Evolutionary conservation across 2,113 vertebrate species (phyloP).

Genomic region (Thomomys bottae): DNA sequence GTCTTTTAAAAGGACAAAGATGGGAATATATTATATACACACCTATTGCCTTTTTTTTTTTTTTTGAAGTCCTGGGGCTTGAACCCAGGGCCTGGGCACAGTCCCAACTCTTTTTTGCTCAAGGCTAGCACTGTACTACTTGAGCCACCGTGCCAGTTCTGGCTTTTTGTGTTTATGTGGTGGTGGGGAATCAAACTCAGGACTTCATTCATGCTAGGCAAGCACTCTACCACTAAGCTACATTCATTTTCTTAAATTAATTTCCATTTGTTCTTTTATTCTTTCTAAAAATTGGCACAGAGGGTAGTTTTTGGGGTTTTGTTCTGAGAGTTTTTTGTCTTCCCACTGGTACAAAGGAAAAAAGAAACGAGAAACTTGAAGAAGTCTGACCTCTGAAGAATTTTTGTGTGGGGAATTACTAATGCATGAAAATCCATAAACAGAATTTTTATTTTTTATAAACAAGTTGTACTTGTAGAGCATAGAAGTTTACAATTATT

Average conservation of each 20-base stretch:
- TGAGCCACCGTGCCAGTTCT: too few species aligned
- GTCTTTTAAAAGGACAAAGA: slow-evolving; percentile 15
- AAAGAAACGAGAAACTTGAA: slow-evolving; percentile 30
- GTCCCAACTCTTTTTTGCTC: too few species aligned
- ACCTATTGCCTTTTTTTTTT: neutral
- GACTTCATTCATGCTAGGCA: too few species aligned
- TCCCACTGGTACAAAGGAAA: slow-evolving; percentile 26
- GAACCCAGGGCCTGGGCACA: too few species aligned
- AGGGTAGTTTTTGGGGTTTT: slow-evolving; percentile 8
- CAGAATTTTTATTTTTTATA: slow-evolving; percentile 56
- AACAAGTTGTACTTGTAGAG: neutral
- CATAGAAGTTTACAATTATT: slow-evolving; percentile 19
- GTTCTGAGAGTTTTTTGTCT: slow-evolving; percentile 62
- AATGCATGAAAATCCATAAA: slow-evolving; percentile 27
- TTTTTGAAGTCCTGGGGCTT: too few species aligned
- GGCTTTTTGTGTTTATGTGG: too few species aligned
- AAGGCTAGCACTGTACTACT: too few species aligned
- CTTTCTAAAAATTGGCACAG: slow-evolving; percentile 45
- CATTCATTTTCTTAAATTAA: neutral
- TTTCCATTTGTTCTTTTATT: slow-evolving; percentile 22
- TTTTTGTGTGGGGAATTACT: slow-evolving; percentile 64
- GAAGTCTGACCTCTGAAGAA: slow-evolving; percentile 77
- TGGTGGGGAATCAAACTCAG: too few species aligned
- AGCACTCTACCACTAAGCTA: too few species aligned
- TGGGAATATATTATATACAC: slow-evolving; percentile 39